Evolutionary conservation across 2,113 vertebrate species (phyloP), one percentile per base, ranked within the genome.

Genomic region (Leptobrachium ailaonicum): DNA sequence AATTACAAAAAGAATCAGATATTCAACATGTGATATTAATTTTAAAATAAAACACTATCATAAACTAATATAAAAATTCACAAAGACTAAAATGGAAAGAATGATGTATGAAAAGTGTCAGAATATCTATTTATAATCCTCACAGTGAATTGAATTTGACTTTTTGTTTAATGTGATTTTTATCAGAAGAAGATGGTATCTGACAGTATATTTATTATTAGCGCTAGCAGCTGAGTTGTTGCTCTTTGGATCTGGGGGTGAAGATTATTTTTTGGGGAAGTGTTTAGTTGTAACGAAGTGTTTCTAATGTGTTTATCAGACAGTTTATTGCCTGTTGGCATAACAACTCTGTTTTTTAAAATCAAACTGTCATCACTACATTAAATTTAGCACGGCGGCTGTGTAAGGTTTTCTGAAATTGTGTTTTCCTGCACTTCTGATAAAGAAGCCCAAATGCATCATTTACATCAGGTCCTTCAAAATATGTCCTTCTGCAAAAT

Each of bases 41-140:
- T 6, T 8, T 8, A 6, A 54, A 54, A 2, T 54, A 11, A 54
- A 54, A 54, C 12, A 11, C 50, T 54, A 54, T 11, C 50, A 54
- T 8, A 54, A 54, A 8, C 6, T 54, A 11, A 54, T 11, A 54
- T 54, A 11, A 64, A 73, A 2, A 2, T 32, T 32, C 20, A 32
- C 20, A 32, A 0, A 32, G 20, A 32, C 20, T 5, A 73, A 53
- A 41, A 10, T 40, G 9, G 32, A 66, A 41, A 66, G 32, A 66
- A 45, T 41, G 53, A 53, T 66, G 60, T 44, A 41, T 40, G 13
- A 60, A 66, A 75, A 66, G 44, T 75, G 73, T 53, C 73, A 66
- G 41, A 47, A 75, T 42, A 75, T 75, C 62, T 2, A 75, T 75
- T 63, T 75, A 10, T 53, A 75, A 53, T 75, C 62, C 62, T 75